Percentiles rank a stretch among this genome's conserved stretches.
Evolutionary conservation across 2,797 vertebrate genomes (phyloP).

Genomic region (Betta splendens): DNA sequence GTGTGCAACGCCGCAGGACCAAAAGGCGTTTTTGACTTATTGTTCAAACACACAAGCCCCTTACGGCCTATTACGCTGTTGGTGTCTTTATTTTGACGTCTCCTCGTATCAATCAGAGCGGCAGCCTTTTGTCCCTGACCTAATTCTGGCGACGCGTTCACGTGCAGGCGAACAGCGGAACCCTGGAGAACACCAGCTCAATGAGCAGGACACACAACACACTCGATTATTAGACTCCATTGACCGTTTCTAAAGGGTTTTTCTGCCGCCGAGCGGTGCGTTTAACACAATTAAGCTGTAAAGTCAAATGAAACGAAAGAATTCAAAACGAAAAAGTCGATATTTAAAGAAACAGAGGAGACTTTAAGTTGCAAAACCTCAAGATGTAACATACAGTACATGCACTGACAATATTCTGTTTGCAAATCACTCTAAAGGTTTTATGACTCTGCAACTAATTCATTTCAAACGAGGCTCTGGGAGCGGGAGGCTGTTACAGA

Average conservation of each 20-base stretch:
- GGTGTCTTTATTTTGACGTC: conserved; percentile 71
- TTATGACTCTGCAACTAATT: background rate
- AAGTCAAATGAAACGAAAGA: no score
- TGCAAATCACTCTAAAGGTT: background rate
- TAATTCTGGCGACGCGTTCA: conserved; percentile 78
- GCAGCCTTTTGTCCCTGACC: conserved; percentile 84
- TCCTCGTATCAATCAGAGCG: conserved; percentile 71
- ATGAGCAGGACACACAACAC: conserved; percentile 4
- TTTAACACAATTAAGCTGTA: no score
- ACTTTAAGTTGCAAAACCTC: no score
- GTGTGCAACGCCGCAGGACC: conserved; percentile 44
- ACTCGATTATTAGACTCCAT: no score
- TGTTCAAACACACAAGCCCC: conserved; percentile 74
- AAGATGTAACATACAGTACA: no score
- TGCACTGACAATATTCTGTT: background rate
- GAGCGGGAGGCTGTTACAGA: background rate
- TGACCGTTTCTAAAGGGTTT: no score
- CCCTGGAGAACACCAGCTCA: conserved; percentile 29
- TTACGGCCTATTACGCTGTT: conserved; percentile 71
- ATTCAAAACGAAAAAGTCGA: no score
- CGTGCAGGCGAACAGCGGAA: conserved; percentile 61
- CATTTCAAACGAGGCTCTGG: background rate
- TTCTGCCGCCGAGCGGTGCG: conserved; percentile 2
- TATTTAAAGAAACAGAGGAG: no score
- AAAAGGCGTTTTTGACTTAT: conserved; percentile 70